Percentiles rank a stretch among this genome's conserved stretches.
These are phyloP conservation scores for Alcedo atthis DNA, from an alignment of 2,797 vertebrate genomes.

Conservation along the genomic window DNA sequence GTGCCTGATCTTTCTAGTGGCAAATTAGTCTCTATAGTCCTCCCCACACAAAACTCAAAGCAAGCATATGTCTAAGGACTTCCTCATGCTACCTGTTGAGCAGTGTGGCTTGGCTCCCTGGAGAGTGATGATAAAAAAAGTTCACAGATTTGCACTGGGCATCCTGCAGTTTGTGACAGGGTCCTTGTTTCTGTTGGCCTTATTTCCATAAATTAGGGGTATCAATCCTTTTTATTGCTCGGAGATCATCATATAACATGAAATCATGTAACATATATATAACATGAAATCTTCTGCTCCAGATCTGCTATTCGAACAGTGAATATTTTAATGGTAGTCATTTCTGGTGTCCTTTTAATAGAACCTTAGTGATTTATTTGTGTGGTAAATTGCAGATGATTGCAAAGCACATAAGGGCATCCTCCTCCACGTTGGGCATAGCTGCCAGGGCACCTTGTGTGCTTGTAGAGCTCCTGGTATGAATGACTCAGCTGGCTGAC, in stretches of 20 bases:
- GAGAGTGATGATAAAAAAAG: neutral
- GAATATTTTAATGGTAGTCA: neutral
- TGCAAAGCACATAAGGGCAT: accelerated
- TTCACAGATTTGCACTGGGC: neutral
- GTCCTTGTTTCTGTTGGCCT: neutral
- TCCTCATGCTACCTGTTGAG: neutral
- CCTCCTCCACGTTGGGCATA: neutral
- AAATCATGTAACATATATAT: neutral
- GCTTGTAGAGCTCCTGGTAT: neutral
- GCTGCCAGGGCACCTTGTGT: neutral
- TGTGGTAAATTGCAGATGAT: neutral
- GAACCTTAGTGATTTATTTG: neutral
- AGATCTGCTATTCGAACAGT: neutral
- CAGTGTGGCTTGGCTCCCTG: neutral
- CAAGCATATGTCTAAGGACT: neutral
- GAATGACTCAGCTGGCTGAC: neutral
- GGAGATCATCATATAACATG: neutral
- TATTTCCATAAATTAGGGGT: neutral
- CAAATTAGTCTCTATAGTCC: neutral
- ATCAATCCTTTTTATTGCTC: neutral
- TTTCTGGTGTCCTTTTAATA: neutral
- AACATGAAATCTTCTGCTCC: neutral
- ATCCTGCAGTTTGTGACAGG: neutral
- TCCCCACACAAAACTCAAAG: neutral
- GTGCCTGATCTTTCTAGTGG: neutral